Evolutionary conservation across 1,140 invertebrate species (phyloP).

Genomic region (Drosophila kanapiae): DNA sequence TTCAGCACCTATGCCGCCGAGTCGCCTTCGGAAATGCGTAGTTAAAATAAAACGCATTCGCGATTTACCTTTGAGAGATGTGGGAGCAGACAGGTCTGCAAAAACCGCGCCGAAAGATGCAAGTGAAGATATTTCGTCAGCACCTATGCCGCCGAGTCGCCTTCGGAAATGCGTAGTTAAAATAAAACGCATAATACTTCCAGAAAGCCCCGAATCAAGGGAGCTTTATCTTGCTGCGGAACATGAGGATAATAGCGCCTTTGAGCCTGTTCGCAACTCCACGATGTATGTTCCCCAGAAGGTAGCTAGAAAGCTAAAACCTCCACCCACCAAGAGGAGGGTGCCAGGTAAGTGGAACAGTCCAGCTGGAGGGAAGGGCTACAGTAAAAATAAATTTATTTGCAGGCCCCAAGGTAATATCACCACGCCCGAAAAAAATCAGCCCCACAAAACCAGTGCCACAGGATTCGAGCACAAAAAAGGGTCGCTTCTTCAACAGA

Average conservation of each 20-base stretch:
- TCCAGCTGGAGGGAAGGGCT: neutral
- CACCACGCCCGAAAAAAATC: neutral
- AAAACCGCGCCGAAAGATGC: neutral
- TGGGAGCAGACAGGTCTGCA: neutral
- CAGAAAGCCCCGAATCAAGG: neutral
- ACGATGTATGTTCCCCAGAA: conserved; percentile 31
- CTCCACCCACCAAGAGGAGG: neutral
- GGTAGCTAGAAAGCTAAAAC: neutral
- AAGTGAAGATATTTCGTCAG: neutral
- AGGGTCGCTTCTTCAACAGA: conserved; percentile 56
- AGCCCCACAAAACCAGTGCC: neutral
- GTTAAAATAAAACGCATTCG: conserved; percentile 53
- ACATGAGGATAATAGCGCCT: conserved; percentile 19
- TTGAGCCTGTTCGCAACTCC: conserved; percentile 52
- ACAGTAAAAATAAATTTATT: neutral
- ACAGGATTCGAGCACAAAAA: neutral
- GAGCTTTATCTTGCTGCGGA: neutral
- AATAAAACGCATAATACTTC: conserved; percentile 39
- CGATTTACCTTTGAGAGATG: no score
- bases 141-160: neutral
- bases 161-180: conserved; percentile 47
- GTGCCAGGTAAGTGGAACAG: conserved; percentile 4
- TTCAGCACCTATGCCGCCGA: neutral
- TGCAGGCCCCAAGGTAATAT: conserved; percentile 4
- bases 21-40: conserved; percentile 33